Base-by-base conservation (phyloP, 2,113 vertebrate genomes). In the Galeopterus variegatus region DNA sequence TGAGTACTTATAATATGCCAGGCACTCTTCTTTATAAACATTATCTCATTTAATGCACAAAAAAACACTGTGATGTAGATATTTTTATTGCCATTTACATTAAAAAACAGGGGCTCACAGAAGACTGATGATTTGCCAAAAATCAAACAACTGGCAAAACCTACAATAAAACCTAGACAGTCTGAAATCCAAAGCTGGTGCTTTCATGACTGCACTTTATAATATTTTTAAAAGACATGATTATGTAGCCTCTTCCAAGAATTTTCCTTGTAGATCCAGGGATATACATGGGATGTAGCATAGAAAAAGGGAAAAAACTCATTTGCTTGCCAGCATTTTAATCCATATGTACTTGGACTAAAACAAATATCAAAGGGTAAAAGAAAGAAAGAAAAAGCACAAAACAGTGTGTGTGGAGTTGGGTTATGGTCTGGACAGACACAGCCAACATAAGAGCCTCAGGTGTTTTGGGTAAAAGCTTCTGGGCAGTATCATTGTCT, bases 91-190 rank as follows among this genome's bases (percentile, higher is more conserved):
- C 14, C 24, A 24, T 31, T 65, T 80, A 65, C 24, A 19, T 60
- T 75, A 92, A 33, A 14, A 88, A 81, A 80, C 3, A 50, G n/a
- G 2, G 17, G 54, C 18, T 93, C 5, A 6, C 4, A 24, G 12
- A 67, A 93, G n/a, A 67, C 5, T 36, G 7, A 67, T 89, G 14
- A 80, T 92, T 88, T 95, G 31, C 18, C 31, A 70, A 94, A 80
- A 36, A 84, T 50, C 36, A 52, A 90, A 72, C 31, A 95, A 73
- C 18, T 28, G 23, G 2, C 9, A 85, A 24, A 84, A 62, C 1
- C 5, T 73, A 13, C 56, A 70, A 81, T 95, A 65, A 92, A 90
- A 73, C 1, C 9, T 52, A 70, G 3, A 24, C 3, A 67, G 6
- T 73, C 33, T 64, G 26, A 91, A 91, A 4, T 58, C 15, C 12